A percentile compares a stretch with the other conserved stretches of the same genome.
phyloP scores from a whole-genome alignment of 35 echinoderm and acorn worm species.

The Apostichopus parvimensis region DNA sequence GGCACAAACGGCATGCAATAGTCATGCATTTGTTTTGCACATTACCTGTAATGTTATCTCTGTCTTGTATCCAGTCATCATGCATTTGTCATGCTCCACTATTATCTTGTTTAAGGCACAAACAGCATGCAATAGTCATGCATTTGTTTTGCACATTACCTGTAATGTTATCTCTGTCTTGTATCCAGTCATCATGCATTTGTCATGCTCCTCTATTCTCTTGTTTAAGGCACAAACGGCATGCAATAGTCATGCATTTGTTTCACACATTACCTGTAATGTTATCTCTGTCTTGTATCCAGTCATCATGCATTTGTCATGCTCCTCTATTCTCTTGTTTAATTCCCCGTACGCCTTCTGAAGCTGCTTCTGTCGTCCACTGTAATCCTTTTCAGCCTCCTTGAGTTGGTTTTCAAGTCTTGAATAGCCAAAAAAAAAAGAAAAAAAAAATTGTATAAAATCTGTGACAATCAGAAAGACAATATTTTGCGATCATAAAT shows the following conservation, averaged over 20 bases:
- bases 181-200: slow-evolving; percentile 52
- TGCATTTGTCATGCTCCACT: no score
- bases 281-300: slow-evolving; percentile 89
- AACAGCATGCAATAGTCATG: not conserved
- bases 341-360: slow-evolving; percentile 88
- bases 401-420: slow-evolving; percentile 94
- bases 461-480: not conserved
- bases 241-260: slow-evolving; percentile 73
- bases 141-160: slow-evolving; percentile 25
- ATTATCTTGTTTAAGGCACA: not conserved
- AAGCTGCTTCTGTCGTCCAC: slow-evolving; percentile 78
- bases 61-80: no score
- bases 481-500: no score
- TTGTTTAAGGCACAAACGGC: not conserved
- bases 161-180: slow-evolving; percentile 86
- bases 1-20: no score
- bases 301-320: slow-evolving; percentile 77
- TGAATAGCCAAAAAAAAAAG: not conserved
- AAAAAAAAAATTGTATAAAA: not conserved
- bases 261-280: slow-evolving; percentile 61
- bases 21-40: no score
- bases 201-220: slow-evolving; percentile 59
- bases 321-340: slow-evolving; percentile 89
- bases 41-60: no score
- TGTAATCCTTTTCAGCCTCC: slow-evolving; percentile 82